phyloP scores from a whole-genome alignment of 2,797 vertebrate genomes.

The Galago senegalensis region DNA sequence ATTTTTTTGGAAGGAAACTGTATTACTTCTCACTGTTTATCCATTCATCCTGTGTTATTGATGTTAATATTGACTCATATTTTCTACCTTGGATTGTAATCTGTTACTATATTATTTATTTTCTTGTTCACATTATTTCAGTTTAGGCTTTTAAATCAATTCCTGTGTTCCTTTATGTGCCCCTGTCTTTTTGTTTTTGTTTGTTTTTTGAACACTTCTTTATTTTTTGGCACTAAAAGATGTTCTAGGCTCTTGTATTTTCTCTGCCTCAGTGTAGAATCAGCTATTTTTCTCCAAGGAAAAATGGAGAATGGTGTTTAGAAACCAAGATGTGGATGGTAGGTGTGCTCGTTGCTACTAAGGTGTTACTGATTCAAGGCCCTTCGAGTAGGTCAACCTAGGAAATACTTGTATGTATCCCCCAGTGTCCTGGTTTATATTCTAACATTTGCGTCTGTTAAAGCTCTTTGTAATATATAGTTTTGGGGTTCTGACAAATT shows the following conservation, averaged over 20 bases:
- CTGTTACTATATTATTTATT: conserved; percentile 5
- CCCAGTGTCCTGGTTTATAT: not conserved
- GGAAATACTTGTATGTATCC: not conserved
- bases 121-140: conserved; percentile 40
- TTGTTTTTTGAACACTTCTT: not conserved
- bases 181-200: not conserved
- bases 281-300: not conserved
- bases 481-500: conserved; percentile 35
- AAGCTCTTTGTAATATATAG: conserved; percentile 15
- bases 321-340: conserved; percentile 4
- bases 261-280: not conserved
- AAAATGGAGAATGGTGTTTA: conserved; percentile 15
- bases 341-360: not conserved
- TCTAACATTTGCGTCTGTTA: not conserved
- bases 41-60: conserved; percentile 10
- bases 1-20: conserved; percentile 39
- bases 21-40: conserved; percentile 11
- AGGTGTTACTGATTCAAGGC: not conserved
- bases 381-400: not conserved
- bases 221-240: conserved; percentile 30
- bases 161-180: not conserved
- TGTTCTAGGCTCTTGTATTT: conserved; percentile 4
- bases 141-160: not conserved
- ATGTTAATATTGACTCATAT: not conserved
- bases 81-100: conserved; percentile 21